Evolutionary conservation across 1,140 invertebrate species (phyloP).

Genomic region (Cephus cinctus): DNA sequence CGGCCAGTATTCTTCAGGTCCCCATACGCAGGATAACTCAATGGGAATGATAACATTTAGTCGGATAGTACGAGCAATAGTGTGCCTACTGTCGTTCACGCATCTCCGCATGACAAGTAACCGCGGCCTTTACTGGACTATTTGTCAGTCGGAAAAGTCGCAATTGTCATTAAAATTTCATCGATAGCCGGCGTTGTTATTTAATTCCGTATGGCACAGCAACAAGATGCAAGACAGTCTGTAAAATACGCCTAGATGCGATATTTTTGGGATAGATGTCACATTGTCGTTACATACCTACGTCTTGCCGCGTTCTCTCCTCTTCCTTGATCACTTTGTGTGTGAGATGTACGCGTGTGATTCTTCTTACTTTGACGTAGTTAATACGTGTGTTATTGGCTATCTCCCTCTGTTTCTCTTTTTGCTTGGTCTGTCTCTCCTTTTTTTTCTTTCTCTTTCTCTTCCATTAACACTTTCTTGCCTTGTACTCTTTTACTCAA

Average conservation of each 20-base stretch:
- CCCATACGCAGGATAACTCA: slow-evolving; percentile 19
- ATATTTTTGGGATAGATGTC: slow-evolving; percentile 47
- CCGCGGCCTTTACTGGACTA: slow-evolving; percentile 6
- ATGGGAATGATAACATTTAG: slow-evolving; percentile 18
- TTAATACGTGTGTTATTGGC: background rate
- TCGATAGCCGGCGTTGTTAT: no score
- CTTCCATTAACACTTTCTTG: no score
- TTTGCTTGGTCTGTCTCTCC: no score
- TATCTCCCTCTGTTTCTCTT: slow-evolving; percentile 2
- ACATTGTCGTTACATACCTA: slow-evolving; percentile 30
- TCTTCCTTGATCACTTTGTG: slow-evolving; percentile 21
- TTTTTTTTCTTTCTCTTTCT: no score
- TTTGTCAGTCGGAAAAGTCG: slow-evolving; percentile 30
- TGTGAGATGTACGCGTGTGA: slow-evolving; percentile 12
- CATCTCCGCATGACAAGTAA: slow-evolving; percentile 36
- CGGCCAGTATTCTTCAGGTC: slow-evolving; percentile 18
- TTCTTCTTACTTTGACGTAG: slow-evolving; percentile 19
- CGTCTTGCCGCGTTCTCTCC: no score
- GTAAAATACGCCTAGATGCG: slow-evolving; percentile 28
- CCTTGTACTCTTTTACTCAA: no score
- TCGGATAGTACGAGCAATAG: slow-evolving; percentile 22
- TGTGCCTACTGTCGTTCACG: slow-evolving; percentile 29
- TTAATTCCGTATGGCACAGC: no score
- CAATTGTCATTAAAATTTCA: no score
- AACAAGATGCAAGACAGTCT: slow-evolving; percentile 1